These are phyloP conservation scores for Panopea generosa DNA, from an alignment of 2,888 invertebrate genomes.

Conservation along the genomic window DNA sequence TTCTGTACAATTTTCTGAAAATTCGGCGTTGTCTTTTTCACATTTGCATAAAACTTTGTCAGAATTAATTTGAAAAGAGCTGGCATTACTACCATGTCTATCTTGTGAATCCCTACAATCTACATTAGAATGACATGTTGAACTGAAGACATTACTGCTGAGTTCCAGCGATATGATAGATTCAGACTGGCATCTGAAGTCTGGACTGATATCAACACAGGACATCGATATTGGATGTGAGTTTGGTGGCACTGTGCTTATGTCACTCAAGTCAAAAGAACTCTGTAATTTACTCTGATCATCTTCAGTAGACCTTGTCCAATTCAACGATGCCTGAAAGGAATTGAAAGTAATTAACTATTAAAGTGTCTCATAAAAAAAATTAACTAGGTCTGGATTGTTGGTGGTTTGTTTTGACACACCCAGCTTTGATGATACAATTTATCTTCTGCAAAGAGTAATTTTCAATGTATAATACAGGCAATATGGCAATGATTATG, in stretches of 20 bases:
- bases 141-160: background rate
- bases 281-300: conserved; percentile 10
- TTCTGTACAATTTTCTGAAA: conserved; percentile 39
- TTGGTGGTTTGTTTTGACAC: no score
- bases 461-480: no score
- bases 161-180: conserved; percentile 12
- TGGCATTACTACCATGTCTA: background rate
- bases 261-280: conserved; percentile 20
- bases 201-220: background rate
- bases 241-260: conserved; percentile 14
- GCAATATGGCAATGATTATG: no score
- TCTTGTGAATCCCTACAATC: background rate
- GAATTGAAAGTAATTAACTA: no score
- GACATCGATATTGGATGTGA: conserved; percentile 28
- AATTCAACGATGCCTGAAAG: conserved; percentile 74
- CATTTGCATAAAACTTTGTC: conserved; percentile 11
- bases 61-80: background rate
- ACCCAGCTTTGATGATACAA: no score
- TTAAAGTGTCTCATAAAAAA: no score
- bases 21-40: background rate
- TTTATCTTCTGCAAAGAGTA: no score
- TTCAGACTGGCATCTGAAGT: background rate
- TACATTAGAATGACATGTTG: background rate
- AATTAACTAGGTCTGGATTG: no score
- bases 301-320: conserved; percentile 65